These are phyloP conservation scores for Rhinoraja longicauda DNA, from an alignment of 2,797 vertebrate genomes.

Conservation along the genomic window DNA sequence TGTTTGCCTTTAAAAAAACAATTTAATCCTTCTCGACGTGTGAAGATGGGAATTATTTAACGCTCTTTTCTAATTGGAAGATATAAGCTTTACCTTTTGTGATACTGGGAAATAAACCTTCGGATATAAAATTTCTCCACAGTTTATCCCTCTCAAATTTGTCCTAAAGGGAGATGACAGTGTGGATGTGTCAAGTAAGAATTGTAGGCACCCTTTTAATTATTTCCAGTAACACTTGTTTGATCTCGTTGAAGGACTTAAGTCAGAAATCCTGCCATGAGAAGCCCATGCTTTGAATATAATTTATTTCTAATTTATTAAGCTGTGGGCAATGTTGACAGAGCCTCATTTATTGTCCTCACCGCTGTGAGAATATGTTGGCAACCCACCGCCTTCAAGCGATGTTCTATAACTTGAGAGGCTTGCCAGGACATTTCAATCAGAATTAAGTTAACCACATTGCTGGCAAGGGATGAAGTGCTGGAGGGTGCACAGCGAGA, in stretches of 20 bases:
- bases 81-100: neutral
- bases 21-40: conserved; percentile 11
- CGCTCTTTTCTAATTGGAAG: neutral
- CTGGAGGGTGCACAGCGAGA: neutral
- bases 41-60: neutral
- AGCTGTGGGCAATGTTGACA: neutral
- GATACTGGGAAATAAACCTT: neutral
- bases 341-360: neutral
- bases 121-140: neutral
- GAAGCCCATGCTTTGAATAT: neutral
- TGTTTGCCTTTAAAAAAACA: neutral
- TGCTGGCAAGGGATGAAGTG: neutral
- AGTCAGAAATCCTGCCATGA: neutral
- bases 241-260: neutral
- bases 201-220: neutral
- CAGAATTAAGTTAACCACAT: neutral
- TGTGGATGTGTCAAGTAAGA: neutral
- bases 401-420: neutral
- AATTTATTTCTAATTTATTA: neutral
- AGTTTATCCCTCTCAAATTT: neutral
- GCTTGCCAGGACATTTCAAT: neutral
- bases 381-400: neutral
- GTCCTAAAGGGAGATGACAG: neutral
- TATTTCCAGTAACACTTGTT: conserved; percentile 15
- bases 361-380: neutral